Evolutionary conservation across 1,140 invertebrate genomes (phyloP).

Genomic region (Drosophila sulfurigaster): DNA sequence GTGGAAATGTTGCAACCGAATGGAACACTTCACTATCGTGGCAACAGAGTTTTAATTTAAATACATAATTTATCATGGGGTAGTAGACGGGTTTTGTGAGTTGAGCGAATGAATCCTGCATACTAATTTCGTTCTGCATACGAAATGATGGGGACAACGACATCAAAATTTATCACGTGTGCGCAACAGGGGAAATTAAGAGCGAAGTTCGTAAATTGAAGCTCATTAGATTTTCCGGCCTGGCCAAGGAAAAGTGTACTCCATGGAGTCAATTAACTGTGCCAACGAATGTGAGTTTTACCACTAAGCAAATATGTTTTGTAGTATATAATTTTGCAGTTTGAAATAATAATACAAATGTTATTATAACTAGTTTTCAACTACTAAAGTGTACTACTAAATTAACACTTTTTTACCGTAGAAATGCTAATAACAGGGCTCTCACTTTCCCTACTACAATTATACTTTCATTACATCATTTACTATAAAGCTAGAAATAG

Average conservation of each 20-base stretch:
- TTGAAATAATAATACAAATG: too few species aligned
- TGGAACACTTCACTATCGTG: neutral
- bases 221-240: slow-evolving; percentile 7
- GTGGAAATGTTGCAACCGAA: slow-evolving; percentile 5
- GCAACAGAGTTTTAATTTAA: slow-evolving; percentile 52
- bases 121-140: slow-evolving; percentile 68
- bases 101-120: slow-evolving; percentile 15
- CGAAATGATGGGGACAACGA: slow-evolving; percentile 36
- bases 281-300: too few species aligned
- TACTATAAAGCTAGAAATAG: too few species aligned
- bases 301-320: too few species aligned
- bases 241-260: neutral
- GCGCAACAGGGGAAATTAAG: slow-evolving; percentile 71
- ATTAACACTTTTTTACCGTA: too few species aligned
- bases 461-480: too few species aligned
- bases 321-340: too few species aligned
- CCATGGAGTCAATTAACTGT: neutral
- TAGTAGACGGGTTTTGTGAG: neutral
- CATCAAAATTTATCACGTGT: slow-evolving; percentile 32
- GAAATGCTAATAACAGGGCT: too few species aligned
- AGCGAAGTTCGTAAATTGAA: slow-evolving; percentile 32
- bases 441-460: too few species aligned
- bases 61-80: slow-evolving; percentile 58
- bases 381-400: too few species aligned
- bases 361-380: too few species aligned